phyloP scores from a whole-genome alignment of 2,113 vertebrate species.

The Pleuronectes platessa region DNA sequence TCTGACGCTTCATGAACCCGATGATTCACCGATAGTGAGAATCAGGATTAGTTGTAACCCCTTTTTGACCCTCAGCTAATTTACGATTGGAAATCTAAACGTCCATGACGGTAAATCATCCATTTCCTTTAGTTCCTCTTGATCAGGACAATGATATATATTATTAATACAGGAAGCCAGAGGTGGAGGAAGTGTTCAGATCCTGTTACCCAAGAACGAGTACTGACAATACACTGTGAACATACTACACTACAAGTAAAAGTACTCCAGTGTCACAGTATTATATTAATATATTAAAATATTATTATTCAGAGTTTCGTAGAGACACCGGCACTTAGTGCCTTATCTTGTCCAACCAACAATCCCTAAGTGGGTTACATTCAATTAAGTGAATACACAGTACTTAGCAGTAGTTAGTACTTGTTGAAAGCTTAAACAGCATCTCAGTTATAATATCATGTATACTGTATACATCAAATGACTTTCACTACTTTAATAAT shows the following conservation, averaged over 20 bases:
- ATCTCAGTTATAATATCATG: too few species aligned
- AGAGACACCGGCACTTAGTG: too few species aligned
- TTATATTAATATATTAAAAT: too few species aligned
- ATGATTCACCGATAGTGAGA: not conserved
- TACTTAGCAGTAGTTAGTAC: too few species aligned
- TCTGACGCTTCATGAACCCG: not conserved
- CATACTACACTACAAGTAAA: not conserved
- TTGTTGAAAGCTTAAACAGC: too few species aligned
- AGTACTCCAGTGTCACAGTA: too few species aligned
- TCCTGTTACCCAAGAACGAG: not conserved
- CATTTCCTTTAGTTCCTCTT: not conserved
- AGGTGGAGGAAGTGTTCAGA: not conserved
- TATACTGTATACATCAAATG: too few species aligned
- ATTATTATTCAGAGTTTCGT: too few species aligned
- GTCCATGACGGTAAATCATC: not conserved
- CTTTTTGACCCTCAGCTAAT: conserved; percentile 2
- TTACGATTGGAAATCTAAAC: conserved; percentile 15
- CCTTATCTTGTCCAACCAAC: too few species aligned
- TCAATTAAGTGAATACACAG: too few species aligned
- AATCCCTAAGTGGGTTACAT: too few species aligned
- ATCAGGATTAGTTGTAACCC: not conserved
- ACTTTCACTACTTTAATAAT: too few species aligned
- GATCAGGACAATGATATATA: not conserved
- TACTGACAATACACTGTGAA: not conserved
- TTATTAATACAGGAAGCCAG: not conserved